Evolutionary conservation across 2,113 vertebrate genomes (phyloP), one percentile per base, ranked within the genome.

Genomic region (Ailuropoda melanoleuca): DNA sequence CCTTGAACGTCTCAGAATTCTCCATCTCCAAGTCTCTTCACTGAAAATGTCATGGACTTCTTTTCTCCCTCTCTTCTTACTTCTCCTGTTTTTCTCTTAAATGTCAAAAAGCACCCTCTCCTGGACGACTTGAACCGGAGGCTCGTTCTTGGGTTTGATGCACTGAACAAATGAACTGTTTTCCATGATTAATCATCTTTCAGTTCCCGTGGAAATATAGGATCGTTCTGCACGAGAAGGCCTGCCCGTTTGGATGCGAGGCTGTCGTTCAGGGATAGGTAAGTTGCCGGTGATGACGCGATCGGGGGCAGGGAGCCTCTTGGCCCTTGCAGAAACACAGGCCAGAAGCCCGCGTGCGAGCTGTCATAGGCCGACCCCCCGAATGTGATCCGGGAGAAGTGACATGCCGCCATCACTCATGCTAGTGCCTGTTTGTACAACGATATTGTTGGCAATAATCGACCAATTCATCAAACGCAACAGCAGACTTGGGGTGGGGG

Each of bases 371-470:
- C 68, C 0, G 0, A 66, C 78, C 70, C 87, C 15, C 70, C 74
- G 68, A 58, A 88, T 6, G 0, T 18, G 80, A 14, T 24, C 92
- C 75, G 18, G 0, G 9, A 26, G 18, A 94, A 90, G 43, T 48
- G 78, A 26, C 19, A 84, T 0, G 3, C 0, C 11, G 0, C 64
- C 53, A 93, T 77, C 66, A 53, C 60, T 75, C 48, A 95, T n/a
- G 66, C 46, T 74, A n/a, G 48, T 4, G 84, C 88, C 66, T 93
- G 11, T 12, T 68, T 93, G 58, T 48, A 78, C 8, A 93, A 34
- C 3, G 7, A 39, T 60, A 1, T 87, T 95, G 48, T 97, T 92
- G 64, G 87, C 96, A 96, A 94, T 72, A 97, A 94, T 37, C 11
- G 12, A 74, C 50, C 92, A 96, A 89, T 83, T 96, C 10, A 81